Evolutionary conservation across 1,140 invertebrate species (phyloP).

Genomic region (Archivesica marissinica): DNA sequence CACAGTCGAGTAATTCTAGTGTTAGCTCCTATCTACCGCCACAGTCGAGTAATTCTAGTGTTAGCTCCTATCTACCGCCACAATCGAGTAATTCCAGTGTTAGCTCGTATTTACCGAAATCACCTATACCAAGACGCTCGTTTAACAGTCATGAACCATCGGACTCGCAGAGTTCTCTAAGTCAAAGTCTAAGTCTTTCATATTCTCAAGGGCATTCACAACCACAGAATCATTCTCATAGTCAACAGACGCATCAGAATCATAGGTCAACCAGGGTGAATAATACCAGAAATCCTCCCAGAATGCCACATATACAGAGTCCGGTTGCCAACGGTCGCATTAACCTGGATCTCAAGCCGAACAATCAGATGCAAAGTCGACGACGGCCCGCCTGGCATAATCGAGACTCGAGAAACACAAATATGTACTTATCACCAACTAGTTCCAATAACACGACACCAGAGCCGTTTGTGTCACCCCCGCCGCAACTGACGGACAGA

Average conservation of each 20-base stretch:
- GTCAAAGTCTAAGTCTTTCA: slow-evolving; percentile 9
- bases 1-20: slow-evolving; percentile 50
- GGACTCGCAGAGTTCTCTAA: slow-evolving; percentile 28
- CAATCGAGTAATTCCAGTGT: slow-evolving; percentile 45
- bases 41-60: slow-evolving; percentile 59
- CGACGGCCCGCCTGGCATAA: neutral
- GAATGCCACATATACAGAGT: slow-evolving; percentile 51
- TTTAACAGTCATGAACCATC: slow-evolving; percentile 36
- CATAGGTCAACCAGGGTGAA: slow-evolving; percentile 37
- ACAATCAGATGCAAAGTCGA: neutral
- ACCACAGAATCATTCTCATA: neutral
- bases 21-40: slow-evolving; percentile 64
- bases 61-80: slow-evolving; percentile 60
- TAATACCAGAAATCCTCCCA: slow-evolving; percentile 48
- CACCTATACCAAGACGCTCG: slow-evolving; percentile 15
- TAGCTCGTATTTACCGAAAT: slow-evolving; percentile 55
- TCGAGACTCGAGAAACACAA: slow-evolving; percentile 32
- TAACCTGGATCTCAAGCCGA: slow-evolving; percentile 36
- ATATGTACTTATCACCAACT: slow-evolving; percentile 38
- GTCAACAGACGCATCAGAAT: neutral
- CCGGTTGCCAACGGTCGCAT: slow-evolving; percentile 40
- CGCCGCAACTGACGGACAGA: slow-evolving; percentile 39
- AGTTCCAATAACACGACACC: slow-evolving; percentile 55
- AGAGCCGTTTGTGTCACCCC: slow-evolving; percentile 40
- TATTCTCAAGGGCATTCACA: slow-evolving; percentile 26